Base-by-base conservation (phyloP, 2,113 vertebrate species). In the Rissa tridactyla region DNA sequence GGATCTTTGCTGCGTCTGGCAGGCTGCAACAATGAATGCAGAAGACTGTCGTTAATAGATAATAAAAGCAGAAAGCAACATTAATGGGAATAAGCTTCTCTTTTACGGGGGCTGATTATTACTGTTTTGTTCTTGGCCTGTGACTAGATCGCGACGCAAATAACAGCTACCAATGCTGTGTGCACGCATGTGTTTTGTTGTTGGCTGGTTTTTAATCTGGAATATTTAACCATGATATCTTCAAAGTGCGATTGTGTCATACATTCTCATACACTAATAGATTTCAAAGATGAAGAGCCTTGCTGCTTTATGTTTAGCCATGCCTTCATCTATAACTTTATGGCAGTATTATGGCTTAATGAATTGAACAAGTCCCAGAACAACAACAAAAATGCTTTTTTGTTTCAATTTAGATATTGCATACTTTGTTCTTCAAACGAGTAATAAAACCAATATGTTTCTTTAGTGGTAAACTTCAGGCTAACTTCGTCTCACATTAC, bases 231-330 rank as follows among this genome's bases (percentile, higher is more conserved):
- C 75, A 58, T 86, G 95, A 25, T 38, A 79, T 92, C 89, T 94
- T 85, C 92, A 57, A 86, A 95, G 93, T 83, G 38, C 2, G 4
- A 81, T 89, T 96, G 88, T 94, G 88, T 94, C 92, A 51, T 94
- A 96, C 93, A 72, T 94, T 96, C 92, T 90, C 80, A 27, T 79
- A 76, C 76, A 30, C 65, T 81, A 86, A 88, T 76, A 96, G 94
- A 91, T 97, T 96, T 88, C 94, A 95, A 96, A 97, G 93, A 97
- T 92, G 94, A 96, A 95, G 95, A 95, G 94, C 72, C 82, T 92
- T 46, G 60, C 89, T 95, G 80, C 85, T 97, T 94, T 85, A 57
- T 96, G 86, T 94, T 96, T 93, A 94, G 82, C 93, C 94, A 94
- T 96, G 96, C 85, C 95, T 95, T 95, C 83, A 94, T 97, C 91